phyloP scores from a whole-genome alignment of 2,797 vertebrate species.

The Buphagus erythrorhynchus region DNA sequence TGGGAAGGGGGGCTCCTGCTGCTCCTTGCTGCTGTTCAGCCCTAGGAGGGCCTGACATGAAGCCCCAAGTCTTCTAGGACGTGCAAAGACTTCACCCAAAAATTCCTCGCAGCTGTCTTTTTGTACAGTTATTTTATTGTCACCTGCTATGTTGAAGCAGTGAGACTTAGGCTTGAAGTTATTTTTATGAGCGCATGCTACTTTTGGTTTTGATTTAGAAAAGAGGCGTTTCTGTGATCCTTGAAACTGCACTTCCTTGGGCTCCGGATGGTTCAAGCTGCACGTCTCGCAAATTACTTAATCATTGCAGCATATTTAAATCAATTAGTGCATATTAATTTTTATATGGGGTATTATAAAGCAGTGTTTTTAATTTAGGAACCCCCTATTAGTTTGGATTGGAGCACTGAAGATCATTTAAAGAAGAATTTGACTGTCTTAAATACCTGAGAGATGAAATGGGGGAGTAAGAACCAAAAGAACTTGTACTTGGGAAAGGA shows the following conservation, averaged over 20 bases:
- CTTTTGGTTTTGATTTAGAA: neutral
- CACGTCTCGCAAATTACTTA: neutral
- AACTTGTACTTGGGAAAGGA: slow-evolving; percentile 14
- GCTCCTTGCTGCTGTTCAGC: fast-evolving
- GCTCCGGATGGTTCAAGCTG: neutral
- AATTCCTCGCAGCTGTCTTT: neutral
- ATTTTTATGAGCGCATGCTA: neutral
- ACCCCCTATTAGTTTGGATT: neutral
- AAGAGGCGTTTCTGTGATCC: neutral
- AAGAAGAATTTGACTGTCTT: neutral
- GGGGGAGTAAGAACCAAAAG: neutral
- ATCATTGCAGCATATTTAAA: neutral
- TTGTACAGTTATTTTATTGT: neutral
- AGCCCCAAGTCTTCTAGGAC: neutral
- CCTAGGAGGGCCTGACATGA: fast-evolving
- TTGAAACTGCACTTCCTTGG: neutral
- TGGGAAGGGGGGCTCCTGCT: neutral
- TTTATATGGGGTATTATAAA: neutral
- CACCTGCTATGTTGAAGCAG: neutral
- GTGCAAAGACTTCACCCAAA: fast-evolving
- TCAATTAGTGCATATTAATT: neutral
- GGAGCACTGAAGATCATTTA: neutral
- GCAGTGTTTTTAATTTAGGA: neutral
- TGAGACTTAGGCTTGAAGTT: neutral
- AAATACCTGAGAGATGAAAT: neutral